phyloP scores from a whole-genome alignment of 2,113 vertebrate genomes.

The Butorides virescens region DNA sequence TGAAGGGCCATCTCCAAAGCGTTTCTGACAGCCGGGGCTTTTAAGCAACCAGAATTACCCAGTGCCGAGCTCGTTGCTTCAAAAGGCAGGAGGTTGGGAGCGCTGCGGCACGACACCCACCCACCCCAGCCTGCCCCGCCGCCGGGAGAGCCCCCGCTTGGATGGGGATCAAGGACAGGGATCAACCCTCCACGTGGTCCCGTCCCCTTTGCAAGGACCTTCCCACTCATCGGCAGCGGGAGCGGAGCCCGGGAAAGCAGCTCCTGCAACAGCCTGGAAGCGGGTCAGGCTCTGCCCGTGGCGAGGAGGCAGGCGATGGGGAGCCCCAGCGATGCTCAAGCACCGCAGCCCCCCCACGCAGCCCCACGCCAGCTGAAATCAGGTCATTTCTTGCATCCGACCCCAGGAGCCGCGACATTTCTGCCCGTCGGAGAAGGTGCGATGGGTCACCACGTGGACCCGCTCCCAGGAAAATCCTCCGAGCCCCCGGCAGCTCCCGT shows the following conservation, averaged over 20 bases:
- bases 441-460: neutral
- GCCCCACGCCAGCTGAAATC: neutral
- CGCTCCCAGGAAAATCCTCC: neutral
- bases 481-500: neutral
- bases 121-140: neutral
- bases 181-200: neutral
- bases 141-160: rapidly evolving
- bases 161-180: neutral
- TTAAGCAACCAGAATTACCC: conserved; percentile 59
- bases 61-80: neutral
- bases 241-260: rapidly evolving
- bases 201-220: neutral
- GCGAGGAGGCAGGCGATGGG: neutral
- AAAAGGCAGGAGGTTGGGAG: neutral
- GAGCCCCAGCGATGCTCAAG: neutral
- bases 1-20: conserved; percentile 62
- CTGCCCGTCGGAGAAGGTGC: neutral
- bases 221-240: rapidly evolving
- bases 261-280: neutral
- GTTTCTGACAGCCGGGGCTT: conserved; percentile 65
- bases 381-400: neutral
- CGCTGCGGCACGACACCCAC: neutral
- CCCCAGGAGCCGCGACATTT: neutral
- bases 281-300: neutral
- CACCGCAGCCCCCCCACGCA: neutral